These are phyloP conservation scores for Heliconius hewitsoni DNA, from an alignment of 1,140 invertebrate species.

Conservation along the genomic window DNA sequence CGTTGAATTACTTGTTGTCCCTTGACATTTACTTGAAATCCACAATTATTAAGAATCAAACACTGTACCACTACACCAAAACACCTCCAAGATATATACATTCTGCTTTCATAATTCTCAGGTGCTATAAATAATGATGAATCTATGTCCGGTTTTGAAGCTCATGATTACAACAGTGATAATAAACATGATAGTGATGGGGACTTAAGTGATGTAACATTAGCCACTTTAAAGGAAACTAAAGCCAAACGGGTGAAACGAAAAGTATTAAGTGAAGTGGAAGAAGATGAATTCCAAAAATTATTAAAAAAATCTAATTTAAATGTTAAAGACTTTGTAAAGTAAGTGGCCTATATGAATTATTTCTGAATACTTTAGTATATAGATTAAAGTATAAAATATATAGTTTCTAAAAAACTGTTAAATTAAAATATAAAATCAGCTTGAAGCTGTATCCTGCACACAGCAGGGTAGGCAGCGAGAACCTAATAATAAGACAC, in stretches of 20 bases:
- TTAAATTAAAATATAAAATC: no score
- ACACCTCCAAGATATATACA: neutral
- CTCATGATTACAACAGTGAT: slow-evolving; percentile 44
- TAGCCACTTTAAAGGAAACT: slow-evolving; percentile 60
- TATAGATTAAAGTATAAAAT: no score
- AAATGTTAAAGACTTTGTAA: slow-evolving; percentile 70
- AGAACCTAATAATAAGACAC: no score
- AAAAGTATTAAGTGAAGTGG: slow-evolving; percentile 53
- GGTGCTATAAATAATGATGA: slow-evolving; percentile 56
- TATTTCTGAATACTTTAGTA: no score
- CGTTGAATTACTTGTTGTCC: no score
- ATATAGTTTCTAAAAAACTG: no score
- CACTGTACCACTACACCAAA: no score
- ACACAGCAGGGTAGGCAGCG: no score
- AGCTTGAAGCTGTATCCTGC: no score
- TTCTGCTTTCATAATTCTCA: slow-evolving; percentile 28
- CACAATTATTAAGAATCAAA: no score
- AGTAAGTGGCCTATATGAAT: slow-evolving; percentile 50
- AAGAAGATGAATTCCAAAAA: slow-evolving; percentile 55
- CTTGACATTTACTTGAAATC: no score
- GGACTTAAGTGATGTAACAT: slow-evolving; percentile 55
- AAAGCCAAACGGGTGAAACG: slow-evolving; percentile 55
- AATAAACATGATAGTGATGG: slow-evolving; percentile 44
- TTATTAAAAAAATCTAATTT: slow-evolving; percentile 59
- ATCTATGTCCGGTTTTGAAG: slow-evolving; percentile 47